Base-by-base conservation (phyloP, 2,888 invertebrate species). In the Endomychus coccineus region DNA sequence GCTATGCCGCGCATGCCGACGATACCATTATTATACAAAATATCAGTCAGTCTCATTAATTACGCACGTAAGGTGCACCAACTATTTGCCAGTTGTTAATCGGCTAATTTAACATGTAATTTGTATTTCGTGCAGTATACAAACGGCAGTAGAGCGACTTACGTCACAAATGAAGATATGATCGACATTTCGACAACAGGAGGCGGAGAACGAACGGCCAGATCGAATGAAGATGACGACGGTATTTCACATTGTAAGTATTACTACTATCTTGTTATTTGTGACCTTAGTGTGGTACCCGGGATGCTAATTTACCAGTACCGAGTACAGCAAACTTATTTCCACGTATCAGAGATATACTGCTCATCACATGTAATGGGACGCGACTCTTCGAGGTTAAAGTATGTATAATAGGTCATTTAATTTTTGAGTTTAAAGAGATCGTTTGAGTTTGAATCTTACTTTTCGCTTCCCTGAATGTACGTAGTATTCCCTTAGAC, bases 91-190 rank as follows among this genome's bases (percentile, higher is more conserved):
- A n/a, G n/a, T n/a, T n/a, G n/a, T n/a, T n/a, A n/a, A n/a, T n/a
- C n/a, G n/a, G n/a, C n/a, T n/a, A n/a, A n/a, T n/a, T n/a, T n/a
- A 19, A 7, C 21, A 19, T 7, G 6, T 7, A 6, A 19, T 19
- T 19, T 25, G 5, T 9, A 6, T 25, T 25, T 25, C 10, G 7
- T 25, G 7, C 43, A 52, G 46, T 45, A 48, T 31, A 43, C 42
- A 22, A 57, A 56, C 52, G 56, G 55, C 23, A 56, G 52, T 45
- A 55, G 55, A 39, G 55, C 61, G 36, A 59, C 66, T 21, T 58
- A 64, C 38, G 67, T 67, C 50, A 67, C 68, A 27, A 77, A 77
- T 60, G 78, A 78, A 63, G 78, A 77, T 57, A 78, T 78, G 77
- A 75, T 77, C 50, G 78, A 78, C 59, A 77, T 78, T 47, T 73